phyloP scores from a whole-genome alignment of 1,140 invertebrate genomes.

The Episyrphus balteatus region DNA sequence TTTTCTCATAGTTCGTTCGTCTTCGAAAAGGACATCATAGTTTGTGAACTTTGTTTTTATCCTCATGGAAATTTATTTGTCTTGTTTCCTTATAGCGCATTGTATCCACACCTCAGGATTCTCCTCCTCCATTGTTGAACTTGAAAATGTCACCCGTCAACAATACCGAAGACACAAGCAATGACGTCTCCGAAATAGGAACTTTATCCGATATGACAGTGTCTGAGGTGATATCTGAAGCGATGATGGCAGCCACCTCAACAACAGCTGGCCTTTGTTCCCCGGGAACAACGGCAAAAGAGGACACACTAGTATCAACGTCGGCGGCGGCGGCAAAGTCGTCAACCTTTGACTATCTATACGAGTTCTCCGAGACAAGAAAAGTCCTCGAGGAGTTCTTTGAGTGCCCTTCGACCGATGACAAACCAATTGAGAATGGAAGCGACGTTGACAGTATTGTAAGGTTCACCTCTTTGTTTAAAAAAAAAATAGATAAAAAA shows the following conservation, averaged over 20 bases:
- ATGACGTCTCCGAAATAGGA: conserved; percentile 35
- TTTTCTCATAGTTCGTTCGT: too few species aligned
- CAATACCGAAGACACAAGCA: conserved; percentile 35
- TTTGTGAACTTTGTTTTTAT: not conserved
- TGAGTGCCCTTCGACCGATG: conserved; percentile 57
- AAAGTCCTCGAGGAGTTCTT: conserved; percentile 91
- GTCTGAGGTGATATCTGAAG: conserved; percentile 12
- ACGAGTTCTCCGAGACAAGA: conserved; percentile 81
- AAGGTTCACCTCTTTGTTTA: conserved; percentile 8
- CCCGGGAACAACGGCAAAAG: not conserved
- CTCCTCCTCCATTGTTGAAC: not conserved
- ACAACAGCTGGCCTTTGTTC: conserved; percentile 7
- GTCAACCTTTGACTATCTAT: conserved; percentile 70
- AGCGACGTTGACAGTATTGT: conserved; percentile 36
- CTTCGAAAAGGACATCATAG: too few species aligned
- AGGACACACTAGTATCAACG: conserved; percentile 2
- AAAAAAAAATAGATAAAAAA: not conserved
- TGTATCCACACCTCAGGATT: conserved; percentile 23
- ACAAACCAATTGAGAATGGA: conserved; percentile 40
- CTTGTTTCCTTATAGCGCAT: conserved; percentile 18
- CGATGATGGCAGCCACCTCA: not conserved
- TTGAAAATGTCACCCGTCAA: conserved; percentile 17
- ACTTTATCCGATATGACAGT: conserved; percentile 34
- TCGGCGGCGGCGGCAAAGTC: conserved; percentile 41
- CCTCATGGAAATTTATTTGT: not conserved